These are phyloP conservation scores for Nicator chloris DNA, from an alignment of 2,113 vertebrate genomes.

Conservation along the genomic window DNA sequence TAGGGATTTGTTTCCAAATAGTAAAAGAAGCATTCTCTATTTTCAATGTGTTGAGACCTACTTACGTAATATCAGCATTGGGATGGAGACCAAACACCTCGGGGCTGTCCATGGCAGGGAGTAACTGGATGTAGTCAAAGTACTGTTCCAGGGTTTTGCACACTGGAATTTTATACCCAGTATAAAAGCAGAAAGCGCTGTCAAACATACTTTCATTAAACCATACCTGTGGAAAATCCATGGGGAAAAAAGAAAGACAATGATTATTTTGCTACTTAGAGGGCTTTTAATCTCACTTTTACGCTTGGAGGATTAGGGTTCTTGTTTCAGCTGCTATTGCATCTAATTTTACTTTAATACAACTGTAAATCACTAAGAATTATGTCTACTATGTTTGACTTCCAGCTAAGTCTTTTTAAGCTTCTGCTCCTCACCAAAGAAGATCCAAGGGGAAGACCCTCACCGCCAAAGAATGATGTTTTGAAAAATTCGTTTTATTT, in stretches of 20 bases:
- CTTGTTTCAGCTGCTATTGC: background rate
- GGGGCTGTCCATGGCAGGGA: conserved; percentile 74
- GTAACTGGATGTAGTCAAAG: conserved; percentile 74
- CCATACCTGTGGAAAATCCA: conserved; percentile 69
- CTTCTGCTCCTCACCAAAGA: background rate
- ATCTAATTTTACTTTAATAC: background rate
- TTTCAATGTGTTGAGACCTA: background rate
- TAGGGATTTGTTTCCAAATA: background rate
- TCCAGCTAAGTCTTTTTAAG: background rate
- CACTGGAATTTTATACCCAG: conserved; percentile 74
- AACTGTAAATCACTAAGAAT: background rate
- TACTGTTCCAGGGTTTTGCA: conserved; percentile 76
- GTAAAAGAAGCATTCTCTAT: background rate
- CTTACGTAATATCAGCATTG: conserved; percentile 80
- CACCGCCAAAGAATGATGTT: background rate
- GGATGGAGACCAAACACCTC: conserved; percentile 80
- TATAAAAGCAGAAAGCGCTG: conserved; percentile 71
- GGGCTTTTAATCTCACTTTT: background rate
- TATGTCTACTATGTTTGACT: background rate
- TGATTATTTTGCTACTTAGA: background rate
- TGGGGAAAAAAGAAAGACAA: background rate
- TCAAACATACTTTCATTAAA: conserved; percentile 78
- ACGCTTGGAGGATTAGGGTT: background rate
- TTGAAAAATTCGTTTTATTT: background rate
- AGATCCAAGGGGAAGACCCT: background rate